Evolutionary conservation across 2,113 vertebrate species (phyloP), one percentile per base, ranked within the genome.

Genomic region (Prochilodus magdalenae): DNA sequence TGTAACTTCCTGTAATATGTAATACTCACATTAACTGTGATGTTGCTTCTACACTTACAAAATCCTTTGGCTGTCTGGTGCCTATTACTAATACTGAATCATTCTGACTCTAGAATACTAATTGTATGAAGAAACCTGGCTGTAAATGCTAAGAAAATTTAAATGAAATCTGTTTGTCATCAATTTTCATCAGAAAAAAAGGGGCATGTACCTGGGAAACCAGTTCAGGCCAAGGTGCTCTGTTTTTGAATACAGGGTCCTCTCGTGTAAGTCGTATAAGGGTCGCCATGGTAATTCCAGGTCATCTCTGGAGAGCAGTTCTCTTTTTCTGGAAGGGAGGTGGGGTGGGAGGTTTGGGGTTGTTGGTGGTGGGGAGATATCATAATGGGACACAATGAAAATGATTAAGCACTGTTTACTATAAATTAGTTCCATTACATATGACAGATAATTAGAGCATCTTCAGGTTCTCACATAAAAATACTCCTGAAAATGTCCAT

Each of bases 151-250:
- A 12, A 26, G 13, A 75, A 33, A 83, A 14, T 77, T n/a, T 60
- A n/a, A 44, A 26, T 16, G 49, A 13, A 55, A 22, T 72, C 22
- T 22, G 5, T 55, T 49, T 7, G 1, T 40, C 27, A 15, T 26
- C 20, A 72, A 27, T 26, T 11, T 24, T 33, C 1, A 15, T 80
- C 2, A 75, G 27, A 47, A 51, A 51, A 29, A 10, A 16, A 27
- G 44, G 14, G 59, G 53, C 27, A 33, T 69, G 91, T 99, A 99
- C 98, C 97, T 98, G 78, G 97, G 98, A 93, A 98, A 99, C 97
- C 97, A 99, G 92, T 98, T 98, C 88, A 99, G 95, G 83, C 97
- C 97, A 73, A 99, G 96, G 86, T 99, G 97, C 86, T 98, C 98
- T 1, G 97, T 98, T 91, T 99, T 99, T 47, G 98, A 99, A 88